Conservation (phyloP, 2,888 invertebrate species). For the Phorcus lineatus region DNA sequence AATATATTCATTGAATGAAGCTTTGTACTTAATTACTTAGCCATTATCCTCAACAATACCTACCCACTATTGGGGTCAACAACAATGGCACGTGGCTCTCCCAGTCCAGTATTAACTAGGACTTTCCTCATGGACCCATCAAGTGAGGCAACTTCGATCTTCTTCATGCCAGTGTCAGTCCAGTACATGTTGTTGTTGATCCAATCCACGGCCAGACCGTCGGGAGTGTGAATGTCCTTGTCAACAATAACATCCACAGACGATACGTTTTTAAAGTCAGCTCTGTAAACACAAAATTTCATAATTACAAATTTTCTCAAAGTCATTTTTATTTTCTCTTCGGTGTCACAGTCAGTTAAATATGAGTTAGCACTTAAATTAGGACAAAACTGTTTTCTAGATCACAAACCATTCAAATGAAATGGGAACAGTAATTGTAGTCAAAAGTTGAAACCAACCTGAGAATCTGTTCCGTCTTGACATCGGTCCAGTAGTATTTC, state of each 20-base stretch:
- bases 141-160: slow-evolving; percentile 90
- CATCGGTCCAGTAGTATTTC: slow-evolving; percentile 98
- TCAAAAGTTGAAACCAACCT: slow-evolving; percentile 82
- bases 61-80: slow-evolving; percentile 69
- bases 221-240: slow-evolving; percentile 86
- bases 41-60: slow-evolving; percentile 26
- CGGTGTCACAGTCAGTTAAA: no score
- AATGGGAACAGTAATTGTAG: no score
- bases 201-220: slow-evolving; percentile 99
- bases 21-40: no score
- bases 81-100: slow-evolving; percentile 83
- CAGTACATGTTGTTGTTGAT: slow-evolving; percentile 95
- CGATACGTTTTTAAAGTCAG: slow-evolving; percentile 93
- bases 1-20: no score
- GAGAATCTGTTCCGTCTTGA: slow-evolving; percentile 92
- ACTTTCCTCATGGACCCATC: slow-evolving; percentile 93
- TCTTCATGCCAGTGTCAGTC: slow-evolving; percentile 91
- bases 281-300: slow-evolving; percentile 76
- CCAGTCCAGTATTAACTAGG: slow-evolving; percentile 85
- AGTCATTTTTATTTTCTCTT: no score
- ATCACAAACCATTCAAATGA: no score
- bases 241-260: slow-evolving; percentile 33
- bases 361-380: no score
- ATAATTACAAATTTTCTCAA: no score
- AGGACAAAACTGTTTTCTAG: no score